phyloP scores from a whole-genome alignment of 2,797 vertebrate species.

The Anolis apletophallus region DNA sequence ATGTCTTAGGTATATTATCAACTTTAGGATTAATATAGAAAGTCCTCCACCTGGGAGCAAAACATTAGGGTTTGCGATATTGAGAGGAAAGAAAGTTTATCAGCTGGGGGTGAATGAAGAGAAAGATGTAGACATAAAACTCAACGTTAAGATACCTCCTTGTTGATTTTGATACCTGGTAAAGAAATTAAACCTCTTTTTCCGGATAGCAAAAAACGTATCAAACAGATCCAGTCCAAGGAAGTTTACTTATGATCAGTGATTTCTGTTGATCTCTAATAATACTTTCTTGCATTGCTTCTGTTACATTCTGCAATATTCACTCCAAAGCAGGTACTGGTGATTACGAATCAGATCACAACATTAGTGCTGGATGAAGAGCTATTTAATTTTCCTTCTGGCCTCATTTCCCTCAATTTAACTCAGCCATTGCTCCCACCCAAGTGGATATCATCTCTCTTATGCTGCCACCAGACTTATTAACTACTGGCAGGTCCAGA shows the following conservation, averaged over 20 bases:
- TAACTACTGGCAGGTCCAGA: neutral
- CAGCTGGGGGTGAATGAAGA: neutral
- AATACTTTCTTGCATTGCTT: no score
- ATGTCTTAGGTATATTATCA: neutral
- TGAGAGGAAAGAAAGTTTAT: neutral
- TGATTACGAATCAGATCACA: neutral
- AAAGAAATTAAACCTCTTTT: constrained; percentile 1
- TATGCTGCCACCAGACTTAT: neutral
- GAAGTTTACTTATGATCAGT: neutral
- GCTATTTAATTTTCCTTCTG: neutral
- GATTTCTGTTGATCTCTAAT: no score
- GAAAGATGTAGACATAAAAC: constrained; percentile 3
- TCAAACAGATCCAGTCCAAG: neutral
- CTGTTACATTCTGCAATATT: neutral
- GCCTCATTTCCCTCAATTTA: neutral
- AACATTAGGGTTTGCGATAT: neutral
- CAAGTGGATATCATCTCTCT: no score
- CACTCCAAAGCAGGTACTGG: neutral
- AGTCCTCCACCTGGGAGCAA: neutral
- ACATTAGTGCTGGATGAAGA: neutral
- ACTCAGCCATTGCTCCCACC: neutral
- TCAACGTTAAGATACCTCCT: neutral
- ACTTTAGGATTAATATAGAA: neutral
- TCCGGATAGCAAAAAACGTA: neutral
- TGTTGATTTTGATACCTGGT: neutral